A percentile compares a stretch with the other conserved stretches of the same genome.
Conservation (phyloP, 2,113 vertebrate genomes). For the Megalops atlanticus region DNA sequence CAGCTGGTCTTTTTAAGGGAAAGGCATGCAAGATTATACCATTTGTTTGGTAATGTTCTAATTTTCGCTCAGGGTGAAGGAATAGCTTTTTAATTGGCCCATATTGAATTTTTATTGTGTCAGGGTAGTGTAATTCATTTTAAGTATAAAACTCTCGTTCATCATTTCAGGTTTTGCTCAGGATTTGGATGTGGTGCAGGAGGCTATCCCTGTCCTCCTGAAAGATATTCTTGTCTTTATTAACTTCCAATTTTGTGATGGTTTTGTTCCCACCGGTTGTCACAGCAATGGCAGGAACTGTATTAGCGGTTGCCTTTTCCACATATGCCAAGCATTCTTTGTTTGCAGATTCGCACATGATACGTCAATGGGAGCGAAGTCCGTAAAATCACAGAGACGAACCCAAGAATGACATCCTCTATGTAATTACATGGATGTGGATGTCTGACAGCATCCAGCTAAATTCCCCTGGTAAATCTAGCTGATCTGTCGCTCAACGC, state of each 20-base stretch:
- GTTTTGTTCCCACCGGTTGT: background rate
- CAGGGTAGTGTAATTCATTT: slow-evolving; percentile 35
- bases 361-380: no score
- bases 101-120: slow-evolving; percentile 49
- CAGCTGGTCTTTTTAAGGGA: slow-evolving; percentile 49
- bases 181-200: background rate
- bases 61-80: slow-evolving; percentile 49
- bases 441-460: background rate
- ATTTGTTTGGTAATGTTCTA: slow-evolving; percentile 52
- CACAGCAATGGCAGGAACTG: background rate
- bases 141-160: background rate
- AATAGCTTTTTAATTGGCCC: slow-evolving; percentile 46
- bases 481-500: slow-evolving; percentile 21
- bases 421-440: background rate
- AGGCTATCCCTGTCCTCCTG: background rate
- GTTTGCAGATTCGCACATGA: background rate
- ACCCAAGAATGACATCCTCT: no score
- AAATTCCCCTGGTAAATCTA: slow-evolving; percentile 18
- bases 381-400: background rate
- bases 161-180: background rate
- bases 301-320: background rate
- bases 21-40: slow-evolving; percentile 44
- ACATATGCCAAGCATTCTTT: background rate
- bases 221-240: background rate
- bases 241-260: background rate